These are phyloP conservation scores for Drosophila kanekoi DNA, from an alignment of 2,888 invertebrate genomes.

Conservation along the genomic window DNA sequence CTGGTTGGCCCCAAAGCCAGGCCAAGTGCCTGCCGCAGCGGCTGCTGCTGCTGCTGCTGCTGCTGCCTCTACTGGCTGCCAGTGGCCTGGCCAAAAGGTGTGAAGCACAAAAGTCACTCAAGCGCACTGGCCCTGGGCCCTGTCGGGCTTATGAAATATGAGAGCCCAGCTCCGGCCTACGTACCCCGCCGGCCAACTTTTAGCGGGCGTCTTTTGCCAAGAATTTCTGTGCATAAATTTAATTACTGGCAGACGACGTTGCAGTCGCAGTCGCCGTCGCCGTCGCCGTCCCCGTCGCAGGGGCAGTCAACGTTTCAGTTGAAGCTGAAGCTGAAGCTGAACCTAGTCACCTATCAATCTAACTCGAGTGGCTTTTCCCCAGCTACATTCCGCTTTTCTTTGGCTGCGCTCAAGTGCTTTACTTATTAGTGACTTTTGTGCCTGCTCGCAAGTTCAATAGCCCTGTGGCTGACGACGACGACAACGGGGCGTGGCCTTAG, in stretches of 20 bases:
- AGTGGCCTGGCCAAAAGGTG: slow-evolving; percentile 65
- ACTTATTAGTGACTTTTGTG: slow-evolving; percentile 80
- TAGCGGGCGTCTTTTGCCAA: slow-evolving; percentile 63
- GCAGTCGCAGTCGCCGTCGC: slow-evolving; percentile 24
- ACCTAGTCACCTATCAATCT: slow-evolving; percentile 83
- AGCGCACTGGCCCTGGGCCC: slow-evolving; percentile 58
- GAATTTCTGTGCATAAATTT: slow-evolving; percentile 81
- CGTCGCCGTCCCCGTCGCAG: neutral
- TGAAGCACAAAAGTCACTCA: slow-evolving; percentile 80
- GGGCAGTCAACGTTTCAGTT: slow-evolving; percentile 45
- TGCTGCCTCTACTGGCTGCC: neutral
- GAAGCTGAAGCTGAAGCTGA: slow-evolving; percentile 62
- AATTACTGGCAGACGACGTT: slow-evolving; percentile 68
- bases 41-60: slow-evolving; percentile 7
- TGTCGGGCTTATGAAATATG: slow-evolving; percentile 75
- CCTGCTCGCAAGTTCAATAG: slow-evolving; percentile 70
- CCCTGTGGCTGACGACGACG: slow-evolving; percentile 41
- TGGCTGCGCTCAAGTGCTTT: slow-evolving; percentile 79
- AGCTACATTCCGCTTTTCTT: slow-evolving; percentile 59
- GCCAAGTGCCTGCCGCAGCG: slow-evolving; percentile 53
- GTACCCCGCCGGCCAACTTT: neutral
- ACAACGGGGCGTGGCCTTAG: slow-evolving; percentile 44
- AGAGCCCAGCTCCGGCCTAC: slow-evolving; percentile 41
- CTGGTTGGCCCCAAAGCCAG: slow-evolving; percentile 40
- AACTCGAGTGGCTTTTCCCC: slow-evolving; percentile 79